Evolutionary conservation across 1,140 invertebrate species (phyloP).

Genomic region (Lysiphlebus fabarum): DNA sequence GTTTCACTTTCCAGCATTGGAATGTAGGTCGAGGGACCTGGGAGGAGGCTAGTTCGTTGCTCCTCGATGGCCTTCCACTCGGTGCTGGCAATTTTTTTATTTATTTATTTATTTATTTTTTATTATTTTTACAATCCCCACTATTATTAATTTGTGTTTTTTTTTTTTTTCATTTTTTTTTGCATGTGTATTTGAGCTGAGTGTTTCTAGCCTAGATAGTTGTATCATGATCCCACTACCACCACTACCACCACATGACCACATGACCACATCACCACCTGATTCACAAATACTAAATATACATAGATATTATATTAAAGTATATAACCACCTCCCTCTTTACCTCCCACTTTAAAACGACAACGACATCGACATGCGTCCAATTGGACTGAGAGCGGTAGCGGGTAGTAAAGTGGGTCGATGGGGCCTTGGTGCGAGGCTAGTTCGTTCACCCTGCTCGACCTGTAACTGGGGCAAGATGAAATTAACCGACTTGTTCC

Average conservation of each 20-base stretch:
- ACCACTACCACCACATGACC: not conserved
- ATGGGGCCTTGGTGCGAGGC: slow-evolving; percentile 56
- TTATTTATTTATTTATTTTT: slow-evolving; percentile 21
- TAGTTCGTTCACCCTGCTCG: slow-evolving; percentile 57
- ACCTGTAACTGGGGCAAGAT: slow-evolving; percentile 57
- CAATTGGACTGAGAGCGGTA: slow-evolving; percentile 18
- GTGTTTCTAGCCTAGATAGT: slow-evolving; percentile 27
- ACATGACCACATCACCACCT: too few species aligned
- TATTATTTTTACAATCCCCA: not conserved
- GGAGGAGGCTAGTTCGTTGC: slow-evolving; percentile 57
- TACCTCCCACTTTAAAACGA: slow-evolving; percentile 4
- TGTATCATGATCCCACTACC: slow-evolving; percentile 2
- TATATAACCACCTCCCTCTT: not conserved
- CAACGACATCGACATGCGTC: slow-evolving; percentile 9
- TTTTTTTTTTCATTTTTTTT: not conserved
- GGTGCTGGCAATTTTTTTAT: slow-evolving; percentile 45
- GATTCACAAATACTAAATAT: not conserved
- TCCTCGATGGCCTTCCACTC: slow-evolving; percentile 55
- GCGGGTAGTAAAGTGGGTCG: slow-evolving; percentile 50
- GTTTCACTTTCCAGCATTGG: slow-evolving; percentile 57
- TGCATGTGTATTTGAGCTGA: not conserved
- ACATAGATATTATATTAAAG: not conserved
- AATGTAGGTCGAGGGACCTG: slow-evolving; percentile 56
- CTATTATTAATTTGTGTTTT: slow-evolving; percentile 8
- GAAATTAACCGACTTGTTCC: slow-evolving; percentile 53